Conservation (phyloP, 2,797 vertebrate genomes). For the Cyclopterus lumpus region DNA sequence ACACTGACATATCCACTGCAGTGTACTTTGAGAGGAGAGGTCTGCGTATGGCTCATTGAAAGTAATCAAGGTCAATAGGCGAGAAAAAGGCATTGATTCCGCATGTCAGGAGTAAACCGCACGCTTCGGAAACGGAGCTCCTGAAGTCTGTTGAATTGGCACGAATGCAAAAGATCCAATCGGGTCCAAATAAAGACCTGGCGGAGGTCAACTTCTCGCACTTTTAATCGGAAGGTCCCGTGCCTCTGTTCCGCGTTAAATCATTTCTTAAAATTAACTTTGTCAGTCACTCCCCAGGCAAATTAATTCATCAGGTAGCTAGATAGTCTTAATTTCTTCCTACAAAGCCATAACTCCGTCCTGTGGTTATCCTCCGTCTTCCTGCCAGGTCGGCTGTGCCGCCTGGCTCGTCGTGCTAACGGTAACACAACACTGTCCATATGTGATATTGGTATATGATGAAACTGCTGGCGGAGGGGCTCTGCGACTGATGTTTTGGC, state of each 20-base stretch:
- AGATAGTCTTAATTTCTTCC: constrained; percentile 41
- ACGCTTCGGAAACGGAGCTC: constrained; percentile 33
- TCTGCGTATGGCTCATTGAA: constrained; percentile 59
- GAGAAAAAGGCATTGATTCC: constrained; percentile 53
- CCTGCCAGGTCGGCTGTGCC: constrained; percentile 56
- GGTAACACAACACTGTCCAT: constrained; percentile 78
- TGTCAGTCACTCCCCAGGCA: constrained; percentile 50
- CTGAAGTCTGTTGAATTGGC: constrained; percentile 42
- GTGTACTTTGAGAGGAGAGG: constrained; percentile 12
- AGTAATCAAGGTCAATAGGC: constrained; percentile 59
- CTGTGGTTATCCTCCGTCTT: constrained; percentile 55
- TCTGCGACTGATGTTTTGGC: constrained; percentile 81
- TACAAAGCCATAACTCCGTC: constrained; percentile 49
- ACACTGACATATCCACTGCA: constrained; percentile 2
- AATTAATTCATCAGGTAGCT: constrained; percentile 62
- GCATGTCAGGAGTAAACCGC: constrained; percentile 46
- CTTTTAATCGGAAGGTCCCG: constrained; percentile 23
- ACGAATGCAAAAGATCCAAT: constrained; percentile 48
- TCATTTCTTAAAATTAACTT: constrained; percentile 36
- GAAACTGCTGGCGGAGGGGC: constrained; percentile 75
- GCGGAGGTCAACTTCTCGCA: constrained; percentile 36
- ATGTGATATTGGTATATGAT: constrained; percentile 80
- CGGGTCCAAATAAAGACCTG: constrained; percentile 37
- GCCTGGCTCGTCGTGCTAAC: constrained; percentile 65
- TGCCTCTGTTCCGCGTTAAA: constrained; percentile 47